A percentile compares a stretch with the other conserved stretches of the same genome.
phyloP scores from a whole-genome alignment of 2,888 invertebrate genomes.

The Pristionchus japonicus region DNA sequence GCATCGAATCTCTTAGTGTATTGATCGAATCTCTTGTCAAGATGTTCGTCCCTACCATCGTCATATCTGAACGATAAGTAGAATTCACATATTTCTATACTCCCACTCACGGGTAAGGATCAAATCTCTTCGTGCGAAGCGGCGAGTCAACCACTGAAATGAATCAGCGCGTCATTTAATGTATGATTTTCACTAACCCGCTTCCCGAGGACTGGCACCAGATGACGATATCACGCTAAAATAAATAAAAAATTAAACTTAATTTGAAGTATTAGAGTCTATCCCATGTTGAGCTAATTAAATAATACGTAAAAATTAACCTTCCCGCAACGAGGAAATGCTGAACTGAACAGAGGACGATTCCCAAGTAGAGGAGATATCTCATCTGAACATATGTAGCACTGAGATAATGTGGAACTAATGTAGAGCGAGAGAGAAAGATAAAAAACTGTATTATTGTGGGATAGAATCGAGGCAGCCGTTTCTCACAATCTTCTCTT shows the following conservation, averaged over 20 bases:
- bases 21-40: slow-evolving; percentile 43
- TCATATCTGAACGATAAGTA: background rate
- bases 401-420: background rate
- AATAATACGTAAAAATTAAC: background rate
- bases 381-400: background rate
- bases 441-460: background rate
- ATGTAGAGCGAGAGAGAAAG: background rate
- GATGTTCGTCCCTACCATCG: background rate
- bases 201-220: background rate
- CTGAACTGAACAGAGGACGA: background rate
- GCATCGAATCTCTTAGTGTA: background rate
- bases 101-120: slow-evolving; percentile 7
- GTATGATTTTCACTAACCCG: background rate
- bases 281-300: too few relatives aligned
- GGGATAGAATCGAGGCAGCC: background rate
- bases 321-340: background rate
- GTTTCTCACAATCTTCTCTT: background rate
- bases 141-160: background rate
- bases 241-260: too few relatives aligned
- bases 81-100: background rate
- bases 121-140: background rate
- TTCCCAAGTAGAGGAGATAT: background rate
- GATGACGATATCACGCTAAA: background rate
- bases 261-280: too few relatives aligned
- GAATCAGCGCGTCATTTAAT: background rate